phyloP scores from a whole-genome alignment of 1,140 invertebrate species.

The Micrasema longulum region DNA sequence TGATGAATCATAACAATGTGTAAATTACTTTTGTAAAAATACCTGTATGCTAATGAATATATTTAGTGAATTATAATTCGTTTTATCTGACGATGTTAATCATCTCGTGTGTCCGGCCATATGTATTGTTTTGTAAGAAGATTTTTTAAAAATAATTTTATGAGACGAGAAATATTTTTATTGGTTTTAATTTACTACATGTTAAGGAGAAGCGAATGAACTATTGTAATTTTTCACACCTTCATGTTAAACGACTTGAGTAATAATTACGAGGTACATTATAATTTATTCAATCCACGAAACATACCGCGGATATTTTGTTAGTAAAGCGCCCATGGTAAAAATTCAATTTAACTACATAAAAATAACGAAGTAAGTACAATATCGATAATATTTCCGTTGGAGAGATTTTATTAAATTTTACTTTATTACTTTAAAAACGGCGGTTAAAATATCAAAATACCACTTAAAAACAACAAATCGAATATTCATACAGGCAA shows the following conservation, averaged over 20 bases:
- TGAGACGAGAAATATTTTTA: constrained; percentile 11
- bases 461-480: too few relatives aligned
- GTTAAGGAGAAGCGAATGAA: constrained; percentile 1
- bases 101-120: not conserved
- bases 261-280: not conserved
- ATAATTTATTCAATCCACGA: constrained; percentile 27
- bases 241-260: constrained; percentile 29
- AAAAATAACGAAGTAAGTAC: not conserved
- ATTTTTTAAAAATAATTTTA: not conserved
- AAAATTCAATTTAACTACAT: not conserved
- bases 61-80: not conserved
- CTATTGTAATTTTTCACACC: constrained; percentile 24
- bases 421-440: too few relatives aligned
- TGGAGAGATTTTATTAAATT: too few relatives aligned
- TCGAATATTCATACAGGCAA: too few relatives aligned
- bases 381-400: too few relatives aligned
- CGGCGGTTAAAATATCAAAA: too few relatives aligned
- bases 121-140: constrained; percentile 1
- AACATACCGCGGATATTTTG: constrained; percentile 5
- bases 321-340: not conserved
- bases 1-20: too few relatives aligned
- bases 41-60: too few relatives aligned
- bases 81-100: not conserved
- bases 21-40: too few relatives aligned
- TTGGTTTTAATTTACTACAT: constrained; percentile 24